A percentile compares a stretch with the other conserved stretches of the same genome.
These are phyloP conservation scores for Pelmatolapia mariae DNA, from an alignment of 2,113 vertebrate species.

Conservation along the genomic window DNA sequence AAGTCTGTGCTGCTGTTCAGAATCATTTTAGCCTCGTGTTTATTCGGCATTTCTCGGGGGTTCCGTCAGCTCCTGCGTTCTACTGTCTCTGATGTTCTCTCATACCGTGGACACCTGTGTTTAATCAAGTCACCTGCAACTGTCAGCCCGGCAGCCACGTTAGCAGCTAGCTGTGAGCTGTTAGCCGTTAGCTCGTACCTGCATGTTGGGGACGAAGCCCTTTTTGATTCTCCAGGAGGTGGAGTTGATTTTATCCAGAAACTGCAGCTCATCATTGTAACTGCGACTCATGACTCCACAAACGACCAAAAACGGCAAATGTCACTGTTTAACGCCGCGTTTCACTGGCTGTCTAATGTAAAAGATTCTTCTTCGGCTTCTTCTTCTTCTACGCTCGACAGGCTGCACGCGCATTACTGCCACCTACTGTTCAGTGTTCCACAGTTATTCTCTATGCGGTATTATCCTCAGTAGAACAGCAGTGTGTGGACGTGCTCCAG, in stretches of 20 bases:
- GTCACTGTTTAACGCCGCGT: neutral
- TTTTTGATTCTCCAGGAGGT: conserved; percentile 95
- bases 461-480: neutral
- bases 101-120: neutral
- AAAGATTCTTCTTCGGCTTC: neutral
- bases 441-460: neutral
- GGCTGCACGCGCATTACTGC: neutral
- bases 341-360: neutral
- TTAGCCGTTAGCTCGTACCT: conserved; percentile 60
- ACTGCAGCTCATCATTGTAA: conserved; percentile 97
- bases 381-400: neutral
- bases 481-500: neutral
- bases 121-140: neutral
- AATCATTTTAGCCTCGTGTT: neutral
- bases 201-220: conserved; percentile 97
- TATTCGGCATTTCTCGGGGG: neutral
- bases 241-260: conserved; percentile 84
- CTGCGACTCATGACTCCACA: conserved; percentile 80
- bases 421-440: neutral
- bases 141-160: neutral
- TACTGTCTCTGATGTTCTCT: neutral
- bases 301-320: neutral
- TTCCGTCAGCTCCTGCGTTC: neutral
- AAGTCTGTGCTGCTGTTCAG: neutral
- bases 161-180: neutral